Conservation (phyloP, 2,888 invertebrate genomes). For the Eupithecia inturbata region DNA sequence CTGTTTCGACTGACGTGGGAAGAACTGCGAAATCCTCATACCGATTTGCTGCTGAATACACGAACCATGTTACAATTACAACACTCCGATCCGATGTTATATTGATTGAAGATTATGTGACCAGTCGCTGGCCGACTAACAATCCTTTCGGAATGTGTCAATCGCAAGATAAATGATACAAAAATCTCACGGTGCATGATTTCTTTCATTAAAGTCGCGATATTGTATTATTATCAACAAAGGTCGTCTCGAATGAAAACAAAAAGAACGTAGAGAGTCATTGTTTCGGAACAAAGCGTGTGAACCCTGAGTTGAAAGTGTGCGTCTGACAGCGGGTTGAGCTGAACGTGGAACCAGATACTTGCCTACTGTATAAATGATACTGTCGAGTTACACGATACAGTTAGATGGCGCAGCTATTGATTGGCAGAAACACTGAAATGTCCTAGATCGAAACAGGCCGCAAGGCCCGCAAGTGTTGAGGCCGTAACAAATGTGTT, state of each 20-base stretch:
- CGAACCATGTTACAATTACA: constrained; percentile 25
- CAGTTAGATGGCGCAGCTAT: constrained; percentile 50
- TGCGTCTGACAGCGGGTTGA: constrained; percentile 66
- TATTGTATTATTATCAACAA: constrained; percentile 82
- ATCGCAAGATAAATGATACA: constrained; percentile 73
- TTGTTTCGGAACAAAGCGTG: constrained; percentile 81
- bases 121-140: constrained; percentile 17
- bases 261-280: constrained; percentile 81
- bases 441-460: constrained; percentile 45
- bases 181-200: constrained; percentile 80
- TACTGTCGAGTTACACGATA: constrained; percentile 55
- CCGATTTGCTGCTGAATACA: constrained; percentile 48
- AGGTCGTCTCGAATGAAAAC: constrained; percentile 82
- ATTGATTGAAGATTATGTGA: not conserved
- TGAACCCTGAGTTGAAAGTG: constrained; percentile 79
- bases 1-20: constrained; percentile 71
- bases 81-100: not conserved
- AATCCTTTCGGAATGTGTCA: constrained; percentile 63
- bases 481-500: constrained; percentile 46
- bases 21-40: constrained; percentile 66
- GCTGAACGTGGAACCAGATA: constrained; percentile 47
- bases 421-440: constrained; percentile 53
- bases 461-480: constrained; percentile 46
- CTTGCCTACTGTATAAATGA: constrained; percentile 50
- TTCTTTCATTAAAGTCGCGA: constrained; percentile 78